These are phyloP conservation scores for Brachionus rotundiformis DNA, from an alignment of 1,140 invertebrate species.

Conservation along the genomic window DNA sequence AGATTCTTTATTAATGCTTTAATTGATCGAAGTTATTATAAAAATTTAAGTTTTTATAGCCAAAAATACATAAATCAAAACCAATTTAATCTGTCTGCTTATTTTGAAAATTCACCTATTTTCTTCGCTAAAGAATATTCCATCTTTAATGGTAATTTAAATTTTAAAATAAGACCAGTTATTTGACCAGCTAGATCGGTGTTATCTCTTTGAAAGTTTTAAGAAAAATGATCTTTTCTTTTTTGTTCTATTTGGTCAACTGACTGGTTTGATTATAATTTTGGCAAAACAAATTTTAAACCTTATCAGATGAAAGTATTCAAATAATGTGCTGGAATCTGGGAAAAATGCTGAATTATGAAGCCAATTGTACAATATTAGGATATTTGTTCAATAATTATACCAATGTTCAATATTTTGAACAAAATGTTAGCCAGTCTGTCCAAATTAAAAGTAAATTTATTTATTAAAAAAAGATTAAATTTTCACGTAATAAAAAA, in stretches of 20 bases:
- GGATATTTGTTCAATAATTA: neutral
- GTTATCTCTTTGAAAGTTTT: no score
- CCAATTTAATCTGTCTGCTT: neutral
- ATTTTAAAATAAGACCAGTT: neutral
- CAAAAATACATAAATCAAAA: no score
- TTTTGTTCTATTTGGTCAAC: no score
- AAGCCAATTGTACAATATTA: neutral
- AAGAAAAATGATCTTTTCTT: no score
- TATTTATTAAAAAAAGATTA: no score
- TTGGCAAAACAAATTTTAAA: neutral
- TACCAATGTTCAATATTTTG: neutral
- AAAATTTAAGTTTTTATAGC: neutral
- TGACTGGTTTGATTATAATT: no score
- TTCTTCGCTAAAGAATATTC: neutral
- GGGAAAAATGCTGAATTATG: neutral
- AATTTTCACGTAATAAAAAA: no score
- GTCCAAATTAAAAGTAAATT: neutral
- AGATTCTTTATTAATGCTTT: neutral
- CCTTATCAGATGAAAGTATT: neutral
- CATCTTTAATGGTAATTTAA: neutral
- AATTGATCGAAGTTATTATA: neutral
- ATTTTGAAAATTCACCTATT: neutral
- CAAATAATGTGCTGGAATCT: neutral
- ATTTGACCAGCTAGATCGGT: neutral
- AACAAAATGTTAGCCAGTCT: neutral